Evolutionary conservation across 2,888 invertebrate genomes (phyloP).

Genomic region (Dorcus parallelipipedus): DNA sequence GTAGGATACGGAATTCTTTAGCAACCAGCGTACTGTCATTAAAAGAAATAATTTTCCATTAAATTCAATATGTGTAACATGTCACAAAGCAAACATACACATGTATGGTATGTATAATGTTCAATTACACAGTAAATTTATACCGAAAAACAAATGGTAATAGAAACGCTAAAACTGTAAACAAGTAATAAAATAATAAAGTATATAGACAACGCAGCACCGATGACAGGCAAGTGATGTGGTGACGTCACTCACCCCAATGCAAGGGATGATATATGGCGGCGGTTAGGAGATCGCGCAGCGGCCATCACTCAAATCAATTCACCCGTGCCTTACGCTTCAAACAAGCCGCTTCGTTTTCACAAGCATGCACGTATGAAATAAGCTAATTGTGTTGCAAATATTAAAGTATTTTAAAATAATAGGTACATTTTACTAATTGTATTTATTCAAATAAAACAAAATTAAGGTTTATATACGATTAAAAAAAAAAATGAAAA

Average conservation of each 20-base stretch:
- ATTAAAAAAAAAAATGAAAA: no score
- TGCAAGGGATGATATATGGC: conserved; percentile 58
- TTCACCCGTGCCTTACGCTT: conserved; percentile 38
- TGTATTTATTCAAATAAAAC: no score
- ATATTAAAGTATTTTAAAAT: no score
- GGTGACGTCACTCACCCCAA: conserved; percentile 44
- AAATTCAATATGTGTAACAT: no score
- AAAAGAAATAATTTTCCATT: no score
- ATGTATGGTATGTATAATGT: no score
- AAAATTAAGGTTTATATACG: not conserved
- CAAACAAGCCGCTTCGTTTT: conserved; percentile 27
- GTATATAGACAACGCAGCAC: conserved; percentile 34
- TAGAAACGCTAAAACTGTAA: conserved; percentile 27
- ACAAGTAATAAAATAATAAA: conserved; percentile 40
- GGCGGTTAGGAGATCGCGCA: conserved; percentile 56
- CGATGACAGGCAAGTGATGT: conserved; percentile 37
- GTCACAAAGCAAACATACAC: no score
- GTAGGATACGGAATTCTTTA: no score
- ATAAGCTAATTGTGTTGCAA: no score
- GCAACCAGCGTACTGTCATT: no score
- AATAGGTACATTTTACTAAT: no score
- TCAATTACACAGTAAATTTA: no score
- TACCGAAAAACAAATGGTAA: not conserved
- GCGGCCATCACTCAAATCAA: conserved; percentile 58
- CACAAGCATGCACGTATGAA: conserved; percentile 1